Percentiles rank a stretch among this genome's conserved stretches.
phyloP scores from a whole-genome alignment of 2,888 invertebrate genomes.

The Lymantria monacha region DNA sequence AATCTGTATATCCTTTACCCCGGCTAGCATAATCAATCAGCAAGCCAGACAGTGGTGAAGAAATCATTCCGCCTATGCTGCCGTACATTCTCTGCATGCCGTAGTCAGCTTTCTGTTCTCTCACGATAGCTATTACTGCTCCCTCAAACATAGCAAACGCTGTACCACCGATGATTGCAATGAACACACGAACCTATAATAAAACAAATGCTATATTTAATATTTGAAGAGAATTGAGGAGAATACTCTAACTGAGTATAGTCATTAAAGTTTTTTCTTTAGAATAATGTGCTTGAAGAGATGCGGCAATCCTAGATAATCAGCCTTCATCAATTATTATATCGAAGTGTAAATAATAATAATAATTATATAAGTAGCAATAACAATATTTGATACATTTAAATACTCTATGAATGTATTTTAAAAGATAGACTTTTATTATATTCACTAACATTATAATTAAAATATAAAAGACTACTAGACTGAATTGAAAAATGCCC shows the following conservation, averaged over 20 bases:
- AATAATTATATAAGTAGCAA: no score
- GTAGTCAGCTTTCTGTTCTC: slow-evolving; percentile 89
- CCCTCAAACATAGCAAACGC: slow-evolving; percentile 92
- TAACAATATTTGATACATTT: no score
- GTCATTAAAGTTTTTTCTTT: neutral
- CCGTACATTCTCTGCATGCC: slow-evolving; percentile 89
- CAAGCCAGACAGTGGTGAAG: slow-evolving; percentile 88
- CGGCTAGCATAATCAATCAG: slow-evolving; percentile 88
- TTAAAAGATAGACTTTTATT: no score
- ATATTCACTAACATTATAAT: no score
- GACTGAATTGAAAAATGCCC: no score
- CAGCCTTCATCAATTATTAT: no score
- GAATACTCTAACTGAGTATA: neutral
- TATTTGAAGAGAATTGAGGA: neutral
- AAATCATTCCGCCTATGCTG: slow-evolving; percentile 89
- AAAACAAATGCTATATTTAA: neutral
- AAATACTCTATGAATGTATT: no score
- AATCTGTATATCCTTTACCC: slow-evolving; percentile 87
- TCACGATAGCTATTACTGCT: slow-evolving; percentile 88
- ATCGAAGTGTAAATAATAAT: no score
- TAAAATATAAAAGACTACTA: no score
- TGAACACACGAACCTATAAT: slow-evolving; percentile 76
- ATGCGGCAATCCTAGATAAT: no score
- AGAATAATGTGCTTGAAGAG: no score
- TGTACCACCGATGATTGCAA: slow-evolving; percentile 87